Conservation (phyloP, 2,888 invertebrate species). For the Campoplex nolae region DNA sequence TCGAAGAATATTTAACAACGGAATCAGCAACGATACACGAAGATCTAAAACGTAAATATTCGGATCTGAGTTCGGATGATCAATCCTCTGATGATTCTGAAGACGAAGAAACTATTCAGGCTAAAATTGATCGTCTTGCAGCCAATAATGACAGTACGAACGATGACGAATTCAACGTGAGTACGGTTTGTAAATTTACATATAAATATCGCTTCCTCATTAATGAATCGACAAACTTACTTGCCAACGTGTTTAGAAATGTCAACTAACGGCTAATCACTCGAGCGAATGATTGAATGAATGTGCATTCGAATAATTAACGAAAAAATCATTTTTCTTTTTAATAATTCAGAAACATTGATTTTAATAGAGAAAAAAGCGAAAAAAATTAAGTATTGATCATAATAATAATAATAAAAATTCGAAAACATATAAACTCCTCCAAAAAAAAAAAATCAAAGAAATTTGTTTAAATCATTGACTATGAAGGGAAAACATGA, state of each 20-base stretch:
- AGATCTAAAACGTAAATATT: slow-evolving; percentile 75
- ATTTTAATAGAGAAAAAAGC: too few species aligned
- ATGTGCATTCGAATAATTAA: too few species aligned
- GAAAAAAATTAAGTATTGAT: too few species aligned
- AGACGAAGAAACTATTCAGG: slow-evolving; percentile 70
- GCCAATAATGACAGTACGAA: slow-evolving; percentile 66
- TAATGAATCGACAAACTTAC: background rate
- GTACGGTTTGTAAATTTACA: slow-evolving; percentile 33
- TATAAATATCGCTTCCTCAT: background rate
- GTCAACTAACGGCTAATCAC: background rate
- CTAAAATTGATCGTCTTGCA: slow-evolving; percentile 74
- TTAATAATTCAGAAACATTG: too few species aligned
- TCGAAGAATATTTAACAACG: slow-evolving; percentile 73
- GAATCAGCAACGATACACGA: slow-evolving; percentile 69
- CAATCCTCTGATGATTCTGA: slow-evolving; percentile 71
- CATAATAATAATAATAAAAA: too few species aligned
- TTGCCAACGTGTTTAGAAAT: too few species aligned
- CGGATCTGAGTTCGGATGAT: slow-evolving; percentile 70
- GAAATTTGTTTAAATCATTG: too few species aligned
- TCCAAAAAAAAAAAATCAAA: too few species aligned
- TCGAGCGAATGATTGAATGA: background rate
- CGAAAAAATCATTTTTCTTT: too few species aligned
- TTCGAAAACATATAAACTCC: too few species aligned
- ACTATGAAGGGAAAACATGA: background rate
- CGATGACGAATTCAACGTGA: slow-evolving; percentile 77